These are phyloP conservation scores for Drosophila incognita DNA, from an alignment of 2,888 invertebrate species.

Conservation along the genomic window DNA sequence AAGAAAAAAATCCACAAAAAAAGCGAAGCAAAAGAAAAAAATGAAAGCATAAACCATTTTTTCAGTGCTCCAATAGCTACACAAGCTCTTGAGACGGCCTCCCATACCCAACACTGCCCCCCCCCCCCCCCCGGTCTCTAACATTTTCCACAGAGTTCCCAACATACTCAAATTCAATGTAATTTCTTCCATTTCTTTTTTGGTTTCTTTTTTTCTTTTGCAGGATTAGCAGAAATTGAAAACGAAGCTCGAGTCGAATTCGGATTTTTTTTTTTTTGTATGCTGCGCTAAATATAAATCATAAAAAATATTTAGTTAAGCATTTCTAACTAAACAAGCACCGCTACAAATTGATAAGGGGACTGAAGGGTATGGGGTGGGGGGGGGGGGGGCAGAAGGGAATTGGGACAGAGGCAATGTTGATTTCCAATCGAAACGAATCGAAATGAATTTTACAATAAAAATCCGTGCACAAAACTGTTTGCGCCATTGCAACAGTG, in stretches of 20 bases:
- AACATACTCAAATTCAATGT: constrained; percentile 60
- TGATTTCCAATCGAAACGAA: constrained; percentile 19
- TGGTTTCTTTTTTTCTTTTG: constrained; percentile 12
- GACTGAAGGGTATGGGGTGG: no score
- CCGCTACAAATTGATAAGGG: constrained; percentile 16
- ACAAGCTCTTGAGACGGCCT: background rate
- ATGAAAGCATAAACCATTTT: constrained; percentile 38
- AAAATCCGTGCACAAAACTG: constrained; percentile 41
- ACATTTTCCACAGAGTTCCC: constrained; percentile 18
- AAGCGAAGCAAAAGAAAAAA: constrained; percentile 14
- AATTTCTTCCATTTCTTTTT: constrained; percentile 42
- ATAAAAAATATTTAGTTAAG: constrained; percentile 64
- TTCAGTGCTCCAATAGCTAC: constrained; percentile 6
- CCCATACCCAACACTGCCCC: no score
- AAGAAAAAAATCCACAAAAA: constrained; percentile 16
- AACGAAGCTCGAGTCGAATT: constrained; percentile 32
- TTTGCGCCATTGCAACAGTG: constrained; percentile 48
- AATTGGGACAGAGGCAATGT: constrained; percentile 4
- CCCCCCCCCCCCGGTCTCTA: background rate
- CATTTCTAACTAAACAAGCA: constrained; percentile 57
- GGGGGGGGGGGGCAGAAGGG: no score
- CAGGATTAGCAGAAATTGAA: constrained; percentile 70
- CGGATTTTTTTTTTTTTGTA: background rate
- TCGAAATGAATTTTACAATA: constrained; percentile 40
- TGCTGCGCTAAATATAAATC: constrained; percentile 53